These are phyloP conservation scores for Rhabdophis nuchalis DNA, from an alignment of 2,797 vertebrate genomes.

Conservation along the genomic window DNA sequence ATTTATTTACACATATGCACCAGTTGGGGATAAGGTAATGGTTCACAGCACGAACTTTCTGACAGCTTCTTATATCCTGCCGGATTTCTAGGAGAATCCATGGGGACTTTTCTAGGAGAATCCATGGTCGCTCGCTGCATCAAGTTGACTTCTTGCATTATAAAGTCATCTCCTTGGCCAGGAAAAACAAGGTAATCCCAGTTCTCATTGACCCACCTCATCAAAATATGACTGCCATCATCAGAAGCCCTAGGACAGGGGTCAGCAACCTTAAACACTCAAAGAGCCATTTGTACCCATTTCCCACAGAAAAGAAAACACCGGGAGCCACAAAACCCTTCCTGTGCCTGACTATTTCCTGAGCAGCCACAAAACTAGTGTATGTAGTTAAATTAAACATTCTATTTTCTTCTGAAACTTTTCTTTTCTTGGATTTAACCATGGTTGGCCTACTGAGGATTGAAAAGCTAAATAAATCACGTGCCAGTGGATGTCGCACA, in stretches of 20 bases:
- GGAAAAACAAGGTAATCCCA: not conserved
- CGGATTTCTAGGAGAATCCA: not conserved
- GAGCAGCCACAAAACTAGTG: too few relatives aligned
- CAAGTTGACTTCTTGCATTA: not conserved
- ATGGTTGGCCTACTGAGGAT: too few relatives aligned
- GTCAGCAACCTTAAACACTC: too few relatives aligned
- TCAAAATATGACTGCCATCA: not conserved
- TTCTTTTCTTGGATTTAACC: too few relatives aligned
- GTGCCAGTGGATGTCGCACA: too few relatives aligned
- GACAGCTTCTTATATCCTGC: not conserved
- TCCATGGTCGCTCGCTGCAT: not conserved
- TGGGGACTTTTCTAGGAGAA: not conserved
- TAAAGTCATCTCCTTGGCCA: not conserved
- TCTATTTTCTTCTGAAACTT: too few relatives aligned
- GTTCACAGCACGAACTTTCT: not conserved
- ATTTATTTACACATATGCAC: not conserved
- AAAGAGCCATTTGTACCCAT: too few relatives aligned
- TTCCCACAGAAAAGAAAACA: too few relatives aligned
- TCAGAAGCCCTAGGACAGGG: not conserved
- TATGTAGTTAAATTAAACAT: too few relatives aligned
- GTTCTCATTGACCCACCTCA: not conserved
- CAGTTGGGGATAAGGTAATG: not conserved
- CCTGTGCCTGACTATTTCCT: too few relatives aligned
- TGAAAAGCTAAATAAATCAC: too few relatives aligned
- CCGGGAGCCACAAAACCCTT: too few relatives aligned